These are phyloP conservation scores for Hypocryptadius cinnamomeus DNA, from an alignment of 2,113 vertebrate genomes.

Conservation along the genomic window DNA sequence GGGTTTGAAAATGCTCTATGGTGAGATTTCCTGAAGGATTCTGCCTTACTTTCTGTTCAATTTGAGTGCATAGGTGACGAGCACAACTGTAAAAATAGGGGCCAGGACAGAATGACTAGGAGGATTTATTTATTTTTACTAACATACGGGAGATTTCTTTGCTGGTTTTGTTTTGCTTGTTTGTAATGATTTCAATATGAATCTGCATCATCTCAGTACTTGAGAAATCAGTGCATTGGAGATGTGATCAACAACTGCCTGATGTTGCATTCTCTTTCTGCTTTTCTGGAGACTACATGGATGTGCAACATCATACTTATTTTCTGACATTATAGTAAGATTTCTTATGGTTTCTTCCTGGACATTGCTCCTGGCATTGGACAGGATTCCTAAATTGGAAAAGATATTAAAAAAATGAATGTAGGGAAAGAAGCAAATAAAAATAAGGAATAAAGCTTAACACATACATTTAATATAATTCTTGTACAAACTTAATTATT, in stretches of 20 bases:
- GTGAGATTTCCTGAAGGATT: not conserved
- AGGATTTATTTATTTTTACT: not conserved
- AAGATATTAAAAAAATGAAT: not conserved
- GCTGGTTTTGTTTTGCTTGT: not conserved
- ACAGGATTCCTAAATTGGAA: not conserved
- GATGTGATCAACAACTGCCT: not conserved
- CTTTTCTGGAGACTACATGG: not conserved
- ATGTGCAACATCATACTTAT: not conserved
- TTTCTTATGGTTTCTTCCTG: not conserved
- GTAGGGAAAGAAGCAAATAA: not conserved
- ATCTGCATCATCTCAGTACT: not conserved
- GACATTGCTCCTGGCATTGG: not conserved
- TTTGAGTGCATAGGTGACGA: not conserved
- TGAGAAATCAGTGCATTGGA: not conserved
- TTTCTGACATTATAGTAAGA: not conserved
- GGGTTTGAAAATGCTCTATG: not conserved
- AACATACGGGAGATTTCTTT: not conserved
- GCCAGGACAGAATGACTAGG: not conserved
- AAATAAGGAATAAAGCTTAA: not conserved
- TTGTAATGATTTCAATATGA: not conserved
- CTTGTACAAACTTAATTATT: not conserved
- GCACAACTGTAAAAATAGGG: not conserved
- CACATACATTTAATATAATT: not conserved
- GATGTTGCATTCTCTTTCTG: not conserved
- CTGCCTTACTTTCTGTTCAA: not conserved